Evolutionary conservation across 2,888 invertebrate species (phyloP).

Genomic region (Patella depressa): DNA sequence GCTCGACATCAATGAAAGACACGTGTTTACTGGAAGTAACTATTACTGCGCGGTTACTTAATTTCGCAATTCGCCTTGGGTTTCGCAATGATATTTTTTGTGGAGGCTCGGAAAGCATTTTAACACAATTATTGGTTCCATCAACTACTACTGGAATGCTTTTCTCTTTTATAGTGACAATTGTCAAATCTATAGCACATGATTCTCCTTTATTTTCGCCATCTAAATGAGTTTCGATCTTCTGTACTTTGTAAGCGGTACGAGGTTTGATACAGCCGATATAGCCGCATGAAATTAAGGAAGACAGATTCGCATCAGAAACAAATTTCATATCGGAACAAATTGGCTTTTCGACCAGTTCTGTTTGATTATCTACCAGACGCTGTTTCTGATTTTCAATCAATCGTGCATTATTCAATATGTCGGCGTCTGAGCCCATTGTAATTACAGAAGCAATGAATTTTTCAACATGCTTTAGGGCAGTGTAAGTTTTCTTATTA

Average conservation of each 20-base stretch:
- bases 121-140: constrained; percentile 4
- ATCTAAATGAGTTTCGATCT: constrained; percentile 1
- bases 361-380: background rate
- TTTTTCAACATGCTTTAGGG: constrained; percentile 1
- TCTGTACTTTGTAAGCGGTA: background rate
- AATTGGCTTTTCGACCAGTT: background rate
- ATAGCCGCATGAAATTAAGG: background rate
- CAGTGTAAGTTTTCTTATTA: constrained; percentile 4
- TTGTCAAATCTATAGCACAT: background rate
- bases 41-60: background rate
- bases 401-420: constrained; percentile 5
- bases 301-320: background rate
- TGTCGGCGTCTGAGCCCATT: constrained; percentile 2
- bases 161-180: background rate
- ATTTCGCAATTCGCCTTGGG: background rate
- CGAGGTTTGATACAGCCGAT: background rate
- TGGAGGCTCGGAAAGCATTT: background rate
- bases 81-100: background rate
- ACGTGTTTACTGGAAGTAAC: background rate
- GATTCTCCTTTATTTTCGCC: constrained; percentile 4
- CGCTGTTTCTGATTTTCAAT: constrained; percentile 1
- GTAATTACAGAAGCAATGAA: constrained; percentile 10
- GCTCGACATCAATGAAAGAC: background rate
- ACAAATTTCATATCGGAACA: background rate
- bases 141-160: background rate